A percentile compares a stretch with the other conserved stretches of the same genome.
Evolutionary conservation across 1,140 invertebrate genomes (phyloP).

Genomic region (Thaumetopoea pityocampa): DNA sequence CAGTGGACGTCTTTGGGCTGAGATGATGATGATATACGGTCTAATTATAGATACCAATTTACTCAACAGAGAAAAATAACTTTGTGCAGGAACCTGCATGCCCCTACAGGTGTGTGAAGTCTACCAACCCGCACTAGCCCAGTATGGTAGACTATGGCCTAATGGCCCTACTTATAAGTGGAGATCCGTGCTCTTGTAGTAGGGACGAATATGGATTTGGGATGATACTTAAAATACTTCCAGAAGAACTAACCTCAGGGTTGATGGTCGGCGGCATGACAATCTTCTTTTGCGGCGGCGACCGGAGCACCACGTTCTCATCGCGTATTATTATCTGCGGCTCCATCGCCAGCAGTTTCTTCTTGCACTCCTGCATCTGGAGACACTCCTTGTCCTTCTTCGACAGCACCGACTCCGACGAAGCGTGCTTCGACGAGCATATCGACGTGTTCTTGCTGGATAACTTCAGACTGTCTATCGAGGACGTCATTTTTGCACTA

Average conservation of each 20-base stretch:
- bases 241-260: conserved; percentile 50
- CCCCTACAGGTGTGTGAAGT: too few relatives aligned
- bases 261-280: conserved; percentile 66
- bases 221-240: too few relatives aligned
- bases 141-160: too few relatives aligned
- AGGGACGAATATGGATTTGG: too few relatives aligned
- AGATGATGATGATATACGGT: too few relatives aligned
- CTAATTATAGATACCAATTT: too few relatives aligned
- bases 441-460: conserved; percentile 64
- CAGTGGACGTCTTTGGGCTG: too few relatives aligned
- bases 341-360: conserved; percentile 69
- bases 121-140: too few relatives aligned
- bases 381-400: conserved; percentile 67
- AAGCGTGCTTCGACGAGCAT: conserved; percentile 67
- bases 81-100: too few relatives aligned
- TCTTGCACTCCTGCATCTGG: conserved; percentile 71
- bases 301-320: conserved; percentile 64
- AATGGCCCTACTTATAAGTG: too few relatives aligned
- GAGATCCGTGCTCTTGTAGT: too few relatives aligned
- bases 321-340: conserved; percentile 71
- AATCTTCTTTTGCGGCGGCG: conserved; percentile 72
- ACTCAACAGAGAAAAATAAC: too few relatives aligned
- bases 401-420: conserved; percentile 68
- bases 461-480: conserved; percentile 68
- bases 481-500: conserved; percentile 63